Conservation (phyloP, 2,113 vertebrate species). For the Redunca redunca region DNA sequence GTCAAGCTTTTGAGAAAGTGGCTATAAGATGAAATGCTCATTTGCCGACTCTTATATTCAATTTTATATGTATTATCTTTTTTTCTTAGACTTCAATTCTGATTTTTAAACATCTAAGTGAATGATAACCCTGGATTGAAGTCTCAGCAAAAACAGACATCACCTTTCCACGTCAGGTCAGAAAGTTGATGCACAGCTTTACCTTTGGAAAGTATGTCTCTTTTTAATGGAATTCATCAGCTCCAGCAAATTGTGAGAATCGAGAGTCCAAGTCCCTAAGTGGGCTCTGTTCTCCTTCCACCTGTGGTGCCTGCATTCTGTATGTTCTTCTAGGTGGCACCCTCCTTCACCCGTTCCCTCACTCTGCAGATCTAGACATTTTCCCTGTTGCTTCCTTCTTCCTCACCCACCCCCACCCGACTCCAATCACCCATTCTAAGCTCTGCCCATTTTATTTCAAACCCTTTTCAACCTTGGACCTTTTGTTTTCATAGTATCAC, state of each 20-base stretch:
- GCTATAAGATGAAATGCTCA: not conserved
- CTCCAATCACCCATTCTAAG: not conserved
- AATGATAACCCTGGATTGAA: not conserved
- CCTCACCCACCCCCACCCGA: fast-evolving
- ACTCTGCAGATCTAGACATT: not conserved
- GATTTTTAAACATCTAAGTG: not conserved
- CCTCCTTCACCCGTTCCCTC: fast-evolving
- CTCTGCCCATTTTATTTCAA: not conserved
- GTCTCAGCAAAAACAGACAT: not conserved
- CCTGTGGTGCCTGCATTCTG: not conserved
- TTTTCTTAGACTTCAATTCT: not conserved
- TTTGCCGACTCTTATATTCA: not conserved
- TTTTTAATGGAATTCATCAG: not conserved
- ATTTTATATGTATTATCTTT: not conserved
- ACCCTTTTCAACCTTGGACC: not conserved
- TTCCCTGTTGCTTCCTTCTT: not conserved
- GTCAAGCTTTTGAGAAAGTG: not conserved
- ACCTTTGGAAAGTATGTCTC: not conserved
- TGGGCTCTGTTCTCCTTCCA: not conserved
- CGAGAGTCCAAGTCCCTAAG: not conserved
- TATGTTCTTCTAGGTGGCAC: not conserved
- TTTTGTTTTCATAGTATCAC: not conserved
- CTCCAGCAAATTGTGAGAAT: not conserved
- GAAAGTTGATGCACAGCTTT: not conserved
- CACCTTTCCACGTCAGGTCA: not conserved